Evolutionary conservation across 2,888 invertebrate species (phyloP).

Genomic region (Oxytorus armatus): DNA sequence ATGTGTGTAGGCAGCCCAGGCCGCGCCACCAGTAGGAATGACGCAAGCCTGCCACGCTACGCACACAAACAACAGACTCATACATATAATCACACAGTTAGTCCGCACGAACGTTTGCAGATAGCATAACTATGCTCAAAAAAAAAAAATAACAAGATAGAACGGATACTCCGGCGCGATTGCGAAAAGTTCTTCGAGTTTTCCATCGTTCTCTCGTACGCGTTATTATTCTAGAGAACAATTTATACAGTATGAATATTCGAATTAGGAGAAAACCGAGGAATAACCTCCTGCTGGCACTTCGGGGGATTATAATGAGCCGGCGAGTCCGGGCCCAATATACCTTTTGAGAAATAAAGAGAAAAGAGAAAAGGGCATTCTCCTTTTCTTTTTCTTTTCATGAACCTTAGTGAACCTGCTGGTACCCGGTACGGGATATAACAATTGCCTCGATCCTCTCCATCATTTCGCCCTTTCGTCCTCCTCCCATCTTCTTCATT

Average conservation of each 20-base stretch:
- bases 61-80: conserved; percentile 19
- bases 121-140: conserved; percentile 16
- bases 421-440: conserved; percentile 56
- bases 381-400: conserved; percentile 56
- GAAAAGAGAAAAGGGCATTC: conserved; percentile 50
- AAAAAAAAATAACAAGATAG: conserved; percentile 22
- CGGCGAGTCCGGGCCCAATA: conserved; percentile 16
- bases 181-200: conserved; percentile 58
- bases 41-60: conserved; percentile 62
- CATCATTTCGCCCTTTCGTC: conserved; percentile 56
- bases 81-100: conserved; percentile 11
- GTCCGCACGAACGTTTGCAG: conserved; percentile 42
- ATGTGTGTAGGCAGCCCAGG: conserved; percentile 65
- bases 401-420: conserved; percentile 65
- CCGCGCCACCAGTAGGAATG: conserved; percentile 65
- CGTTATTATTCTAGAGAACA: conserved; percentile 38
- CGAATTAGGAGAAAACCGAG: conserved; percentile 57
- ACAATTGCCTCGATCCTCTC: conserved; percentile 64
- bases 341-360: conserved; percentile 31
- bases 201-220: conserved; percentile 28
- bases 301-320: conserved; percentile 55
- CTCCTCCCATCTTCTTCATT: conserved; percentile 41
- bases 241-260: conserved; percentile 42
- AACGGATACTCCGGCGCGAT: conserved; percentile 45
- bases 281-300: conserved; percentile 52